Evolutionary conservation across 2,113 vertebrate species (phyloP).

Genomic region (Antechinus flavipes): DNA sequence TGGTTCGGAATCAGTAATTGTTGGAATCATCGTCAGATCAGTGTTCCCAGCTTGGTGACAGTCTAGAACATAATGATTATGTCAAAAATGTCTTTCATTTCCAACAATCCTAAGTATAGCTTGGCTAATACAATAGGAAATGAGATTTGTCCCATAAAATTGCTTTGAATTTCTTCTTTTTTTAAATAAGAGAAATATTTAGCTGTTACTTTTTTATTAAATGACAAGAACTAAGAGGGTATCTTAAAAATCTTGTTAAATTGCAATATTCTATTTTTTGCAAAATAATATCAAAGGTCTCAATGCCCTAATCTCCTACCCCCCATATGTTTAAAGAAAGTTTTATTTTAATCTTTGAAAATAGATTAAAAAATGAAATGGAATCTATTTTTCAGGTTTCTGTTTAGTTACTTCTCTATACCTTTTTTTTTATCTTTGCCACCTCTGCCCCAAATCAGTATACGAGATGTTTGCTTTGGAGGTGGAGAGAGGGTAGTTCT

Average conservation of each 20-base stretch:
- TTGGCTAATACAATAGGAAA: neutral
- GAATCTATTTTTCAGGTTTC: neutral
- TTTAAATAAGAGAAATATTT: neutral
- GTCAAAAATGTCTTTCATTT: neutral
- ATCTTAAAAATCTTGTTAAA: neutral
- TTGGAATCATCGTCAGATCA: neutral
- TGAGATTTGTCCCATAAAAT: neutral
- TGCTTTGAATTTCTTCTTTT: neutral
- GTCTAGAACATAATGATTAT: neutral
- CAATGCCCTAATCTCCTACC: neutral
- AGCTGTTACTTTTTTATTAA: conserved; percentile 20
- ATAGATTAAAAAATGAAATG: neutral
- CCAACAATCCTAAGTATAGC: neutral
- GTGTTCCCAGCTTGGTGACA: neutral
- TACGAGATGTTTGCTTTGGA: neutral
- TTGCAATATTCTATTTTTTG: neutral
- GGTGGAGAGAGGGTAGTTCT: neutral
- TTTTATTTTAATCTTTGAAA: neutral
- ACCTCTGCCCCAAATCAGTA: neutral
- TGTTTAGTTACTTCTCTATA: neutral
- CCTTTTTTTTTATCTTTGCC: conserved; percentile 26
- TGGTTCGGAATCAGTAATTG: neutral
- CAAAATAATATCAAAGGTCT: neutral
- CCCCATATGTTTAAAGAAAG: neutral
- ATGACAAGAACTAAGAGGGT: neutral